Conservation (phyloP, 2,888 invertebrate species). For the Folsomia manolachei region DNA sequence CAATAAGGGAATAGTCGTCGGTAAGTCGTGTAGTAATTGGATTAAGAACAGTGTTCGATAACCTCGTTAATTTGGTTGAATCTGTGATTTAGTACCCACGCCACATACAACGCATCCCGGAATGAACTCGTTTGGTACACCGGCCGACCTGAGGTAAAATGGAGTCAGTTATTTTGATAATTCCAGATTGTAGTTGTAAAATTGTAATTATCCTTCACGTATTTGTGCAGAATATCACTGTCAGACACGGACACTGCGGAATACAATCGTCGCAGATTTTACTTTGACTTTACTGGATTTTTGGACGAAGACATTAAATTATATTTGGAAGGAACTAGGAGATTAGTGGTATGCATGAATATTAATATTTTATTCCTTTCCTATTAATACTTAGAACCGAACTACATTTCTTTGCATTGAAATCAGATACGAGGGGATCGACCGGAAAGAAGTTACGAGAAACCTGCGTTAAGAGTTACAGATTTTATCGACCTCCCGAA, state of each 20-base stretch:
- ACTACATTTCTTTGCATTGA: neutral
- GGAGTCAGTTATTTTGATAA: no score
- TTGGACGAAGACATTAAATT: constrained; percentile 32
- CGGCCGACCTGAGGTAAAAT: constrained; percentile 24
- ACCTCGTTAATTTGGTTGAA: no score
- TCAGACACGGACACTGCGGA: constrained; percentile 25
- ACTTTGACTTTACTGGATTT: constrained; percentile 37
- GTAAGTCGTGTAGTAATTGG: no score
- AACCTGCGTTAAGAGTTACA: constrained; percentile 7
- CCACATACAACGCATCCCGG: constrained; percentile 25
- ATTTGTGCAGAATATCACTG: constrained; percentile 9
- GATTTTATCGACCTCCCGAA: constrained; percentile 32
- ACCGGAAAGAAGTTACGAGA: neutral
- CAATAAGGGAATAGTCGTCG: constrained; percentile 24
- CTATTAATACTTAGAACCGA: no score
- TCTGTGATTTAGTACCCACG: no score
- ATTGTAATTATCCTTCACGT: no score
- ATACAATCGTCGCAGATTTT: constrained; percentile 29
- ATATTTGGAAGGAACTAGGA: constrained; percentile 29
- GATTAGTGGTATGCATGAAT: constrained; percentile 20
- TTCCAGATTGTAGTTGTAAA: no score
- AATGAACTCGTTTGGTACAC: constrained; percentile 24
- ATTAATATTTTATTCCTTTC: no score
- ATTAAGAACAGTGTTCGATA: no score
- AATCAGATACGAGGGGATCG: constrained; percentile 24